A percentile compares a stretch with the other conserved stretches of the same genome.
These are phyloP conservation scores for Chromoteleia sp. DNA, from an alignment of 2,888 invertebrate genomes.

Conservation along the genomic window DNA sequence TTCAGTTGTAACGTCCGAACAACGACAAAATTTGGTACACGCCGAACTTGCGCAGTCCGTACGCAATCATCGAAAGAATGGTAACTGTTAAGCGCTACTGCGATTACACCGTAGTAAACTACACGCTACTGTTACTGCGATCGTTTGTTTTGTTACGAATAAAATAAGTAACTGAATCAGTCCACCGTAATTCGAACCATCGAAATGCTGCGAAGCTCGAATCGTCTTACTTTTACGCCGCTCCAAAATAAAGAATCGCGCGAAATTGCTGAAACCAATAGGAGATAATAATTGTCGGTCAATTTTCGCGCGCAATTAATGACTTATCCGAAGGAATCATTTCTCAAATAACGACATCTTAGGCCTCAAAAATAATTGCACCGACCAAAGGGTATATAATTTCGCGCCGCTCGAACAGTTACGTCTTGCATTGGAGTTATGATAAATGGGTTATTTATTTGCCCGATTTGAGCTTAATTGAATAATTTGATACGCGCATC, in stretches of 20 bases:
- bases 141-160: too few species aligned
- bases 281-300: neutral
- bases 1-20: too few species aligned
- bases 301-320: neutral
- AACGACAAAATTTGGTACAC: slow-evolving; percentile 33
- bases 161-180: neutral
- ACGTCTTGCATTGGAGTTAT: neutral
- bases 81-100: slow-evolving; percentile 29
- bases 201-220: neutral
- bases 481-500: slow-evolving; percentile 47
- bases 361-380: neutral
- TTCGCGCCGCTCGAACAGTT: slow-evolving; percentile 6
- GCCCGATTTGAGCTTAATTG: slow-evolving; percentile 33
- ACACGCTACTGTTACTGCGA: neutral
- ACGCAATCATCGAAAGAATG: slow-evolving; percentile 22
- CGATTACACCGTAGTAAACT: neutral
- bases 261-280: too few species aligned
- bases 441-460: slow-evolving; percentile 41
- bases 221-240: neutral
- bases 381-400: slow-evolving; percentile 2
- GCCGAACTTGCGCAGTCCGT: slow-evolving; percentile 27
- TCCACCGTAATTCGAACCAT: neutral
- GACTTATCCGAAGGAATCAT: neutral
- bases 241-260: neutral
- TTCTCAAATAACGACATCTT: neutral